These are phyloP conservation scores for Patella ulyssiponensis DNA, from an alignment of 2,888 invertebrate genomes.

Conservation along the genomic window DNA sequence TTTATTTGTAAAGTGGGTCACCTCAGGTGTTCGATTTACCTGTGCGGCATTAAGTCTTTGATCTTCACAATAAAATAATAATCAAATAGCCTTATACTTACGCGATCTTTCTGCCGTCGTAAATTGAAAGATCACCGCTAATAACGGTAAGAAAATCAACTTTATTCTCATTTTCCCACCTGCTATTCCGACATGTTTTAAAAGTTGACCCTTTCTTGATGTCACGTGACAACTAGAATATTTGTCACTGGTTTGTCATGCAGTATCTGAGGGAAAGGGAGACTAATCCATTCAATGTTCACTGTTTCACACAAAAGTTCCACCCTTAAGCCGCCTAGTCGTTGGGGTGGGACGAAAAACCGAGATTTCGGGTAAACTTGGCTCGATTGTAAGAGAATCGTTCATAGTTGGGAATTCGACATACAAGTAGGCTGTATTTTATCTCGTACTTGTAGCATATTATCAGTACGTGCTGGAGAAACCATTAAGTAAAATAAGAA, in stretches of 20 bases:
- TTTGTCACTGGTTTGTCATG: constrained; percentile 6
- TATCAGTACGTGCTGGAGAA: no score
- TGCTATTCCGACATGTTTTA: constrained; percentile 26
- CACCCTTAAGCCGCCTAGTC: no score
- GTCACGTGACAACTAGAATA: constrained; percentile 23
- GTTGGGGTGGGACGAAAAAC: no score
- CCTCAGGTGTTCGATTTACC: constrained; percentile 11
- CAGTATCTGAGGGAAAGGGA: no score
- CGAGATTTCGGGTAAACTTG: no score
- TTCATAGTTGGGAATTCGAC: no score
- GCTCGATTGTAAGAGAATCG: no score
- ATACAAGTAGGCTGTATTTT: no score
- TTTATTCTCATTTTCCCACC: constrained; percentile 16
- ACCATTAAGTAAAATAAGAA: no score
- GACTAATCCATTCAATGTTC: no score
- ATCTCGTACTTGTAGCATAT: no score
- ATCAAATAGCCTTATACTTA: constrained; percentile 11
- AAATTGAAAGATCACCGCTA: constrained; percentile 16
- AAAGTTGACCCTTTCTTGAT: constrained; percentile 22
- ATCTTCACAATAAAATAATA: neutral
- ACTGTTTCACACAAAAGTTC: no score
- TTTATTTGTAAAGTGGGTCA: constrained; percentile 24
- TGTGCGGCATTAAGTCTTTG: neutral
- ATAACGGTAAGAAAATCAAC: constrained; percentile 15
- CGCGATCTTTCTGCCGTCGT: constrained; percentile 16